Conservation (phyloP, 2,113 vertebrate species). For the Oncorhynchus keta region DNA sequence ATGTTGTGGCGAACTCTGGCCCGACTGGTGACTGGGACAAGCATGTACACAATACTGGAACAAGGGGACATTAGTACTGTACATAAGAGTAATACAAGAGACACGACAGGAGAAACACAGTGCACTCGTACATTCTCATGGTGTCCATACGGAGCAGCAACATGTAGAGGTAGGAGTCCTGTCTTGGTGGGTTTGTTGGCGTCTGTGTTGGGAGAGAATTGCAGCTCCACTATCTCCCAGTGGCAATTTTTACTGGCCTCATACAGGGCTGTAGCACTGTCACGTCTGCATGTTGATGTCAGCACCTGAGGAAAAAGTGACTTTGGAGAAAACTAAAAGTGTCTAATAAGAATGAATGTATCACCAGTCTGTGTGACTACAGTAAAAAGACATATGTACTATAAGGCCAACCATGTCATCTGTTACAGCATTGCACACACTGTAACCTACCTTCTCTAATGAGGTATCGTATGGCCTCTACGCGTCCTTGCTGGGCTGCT, state of each 20-base stretch:
- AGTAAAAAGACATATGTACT: neutral
- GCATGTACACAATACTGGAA: slow-evolving; percentile 84
- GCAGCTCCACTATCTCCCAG: slow-evolving; percentile 72
- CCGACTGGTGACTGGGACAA: slow-evolving; percentile 88
- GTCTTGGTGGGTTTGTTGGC: slow-evolving; percentile 86
- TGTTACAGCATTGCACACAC: neutral
- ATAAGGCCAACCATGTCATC: neutral
- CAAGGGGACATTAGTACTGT: too few relatives aligned
- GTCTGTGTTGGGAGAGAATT: slow-evolving; percentile 86
- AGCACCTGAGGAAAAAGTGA: slow-evolving; percentile 72
- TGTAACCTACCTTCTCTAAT: slow-evolving; percentile 68
- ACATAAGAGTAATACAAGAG: neutral
- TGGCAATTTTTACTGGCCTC: slow-evolving; percentile 89
- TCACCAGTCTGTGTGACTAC: too few relatives aligned
- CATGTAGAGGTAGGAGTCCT: slow-evolving; percentile 86
- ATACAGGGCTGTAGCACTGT: slow-evolving; percentile 83
- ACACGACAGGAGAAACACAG: neutral
- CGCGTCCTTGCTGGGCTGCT: slow-evolving; percentile 86
- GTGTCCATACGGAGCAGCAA: slow-evolving; percentile 86
- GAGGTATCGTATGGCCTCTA: slow-evolving; percentile 82
- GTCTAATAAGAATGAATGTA: too few relatives aligned
- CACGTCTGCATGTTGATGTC: slow-evolving; percentile 91
- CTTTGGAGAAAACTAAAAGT: too few relatives aligned
- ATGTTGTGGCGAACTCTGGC: slow-evolving; percentile 82
- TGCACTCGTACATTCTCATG: slow-evolving; percentile 77